Base-by-base conservation (phyloP, 2,888 invertebrate species). In the Nowickia ferox region DNA sequence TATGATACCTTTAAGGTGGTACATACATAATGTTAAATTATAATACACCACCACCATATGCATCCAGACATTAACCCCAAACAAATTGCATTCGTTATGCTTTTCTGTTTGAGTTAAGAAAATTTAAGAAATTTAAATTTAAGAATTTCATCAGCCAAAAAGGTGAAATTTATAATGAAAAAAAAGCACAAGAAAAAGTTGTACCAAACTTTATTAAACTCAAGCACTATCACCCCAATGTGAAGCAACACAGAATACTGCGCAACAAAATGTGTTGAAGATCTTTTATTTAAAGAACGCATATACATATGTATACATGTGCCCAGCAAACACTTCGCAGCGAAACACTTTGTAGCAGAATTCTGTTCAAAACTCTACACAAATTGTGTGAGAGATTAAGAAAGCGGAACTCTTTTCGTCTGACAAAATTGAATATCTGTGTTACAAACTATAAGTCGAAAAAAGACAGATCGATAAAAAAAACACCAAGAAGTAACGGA, bases 1-100 rank as follows among this genome's bases (percentile, higher is more conserved):
- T 69, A 13, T 77, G 71, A 79, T 72, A 79, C 83, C 71, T 83
- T 77, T 66, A 72, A 84, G 77, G 44, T 78, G 72, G 38, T 61
- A 15, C 17, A 44, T 61, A 19, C 17, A 44, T 55, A 2, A 30
- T 30, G 30, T 30, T 30, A 30, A 30, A 30, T 30, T 30, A 30
- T 30, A 30, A 30, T 30, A 30, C 30, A 30, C 30, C 46, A 48
- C 63, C 69, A 51, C 10, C 72, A 65, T 59, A 42, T 84, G 75
- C 63, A 65, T 22, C n/a, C 59, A 81, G 80, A 68, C 81, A 68
- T 65, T 68, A 85, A 69, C 46, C 83, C 82, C 75, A 66, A 79
- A 79, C 86, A 76, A 86, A 82, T 83, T 75, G 83, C 76, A 83
- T 86, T 86, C 71, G 86, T 83, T 86, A 82, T 83, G 86, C 86